Base-by-base conservation (phyloP, 92 coral and sea anemone species). In the Bergia puertoricense region DNA sequence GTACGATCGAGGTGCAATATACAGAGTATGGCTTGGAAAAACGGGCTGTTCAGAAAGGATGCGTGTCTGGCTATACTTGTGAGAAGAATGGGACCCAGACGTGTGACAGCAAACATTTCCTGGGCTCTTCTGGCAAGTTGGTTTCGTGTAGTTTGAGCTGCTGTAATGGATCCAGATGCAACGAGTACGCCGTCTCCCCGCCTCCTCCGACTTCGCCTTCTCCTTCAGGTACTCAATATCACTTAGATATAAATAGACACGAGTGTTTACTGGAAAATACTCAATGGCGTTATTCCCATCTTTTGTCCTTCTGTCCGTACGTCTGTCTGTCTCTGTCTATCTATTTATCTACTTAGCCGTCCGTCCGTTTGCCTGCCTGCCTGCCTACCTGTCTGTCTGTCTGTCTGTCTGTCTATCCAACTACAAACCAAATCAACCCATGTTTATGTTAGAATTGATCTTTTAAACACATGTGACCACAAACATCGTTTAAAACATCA, bases 91-190 rank as follows among this genome's bases (percentile, higher is more conserved):
- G 40, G 40, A 11, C 45, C 15, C 30, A 84, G 0, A n/a, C 15
- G 15, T 84, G 87, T 38, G 48, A 62, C 57, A 43, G 2, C 22
- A 36, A 40, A 62, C 16, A 48, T 22, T 82, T 41, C 76, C 86
- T 44, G 16, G 75, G 75, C 7, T 38, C 43, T 8, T 22, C 87
- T 7, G 87, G 75, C 36, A 84, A 39, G 66, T 54, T 84, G 79
- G 30, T 46, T n/a, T 42, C 87, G 79, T 84, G 87, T 38, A 46
- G 22, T 36, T n/a, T 71, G 45, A 84, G 36, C 38, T 84, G 87
- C 77, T 84, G 87, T 8, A 48, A 84, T 36, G 79, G 68, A 42
- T 40, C 87, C 43, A 59, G 87, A 30, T 84, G 87, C 67, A 84
- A 84, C 87, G 78, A 79, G 4, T 36, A 43, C 8, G 68, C 68